Evolutionary conservation across 1,140 invertebrate species (phyloP).

Genomic region (Macrotrachela quadricornifera): DNA sequence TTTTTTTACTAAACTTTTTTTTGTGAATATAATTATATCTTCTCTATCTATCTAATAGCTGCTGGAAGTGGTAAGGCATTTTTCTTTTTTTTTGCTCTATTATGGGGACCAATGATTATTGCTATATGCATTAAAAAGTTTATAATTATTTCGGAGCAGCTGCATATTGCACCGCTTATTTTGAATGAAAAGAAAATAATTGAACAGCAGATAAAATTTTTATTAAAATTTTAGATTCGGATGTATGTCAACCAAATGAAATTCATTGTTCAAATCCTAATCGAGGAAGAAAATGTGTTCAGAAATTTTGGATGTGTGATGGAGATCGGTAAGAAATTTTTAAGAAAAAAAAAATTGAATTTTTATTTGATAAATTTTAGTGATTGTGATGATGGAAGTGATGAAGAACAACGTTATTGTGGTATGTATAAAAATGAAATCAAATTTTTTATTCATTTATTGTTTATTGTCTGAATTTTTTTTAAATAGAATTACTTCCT

Average conservation of each 20-base stretch:
- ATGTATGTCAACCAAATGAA: constrained; percentile 6
- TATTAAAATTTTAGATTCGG: not conserved
- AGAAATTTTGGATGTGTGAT: constrained; percentile 76
- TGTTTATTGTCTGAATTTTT: too few species aligned
- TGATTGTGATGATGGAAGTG: constrained; percentile 71
- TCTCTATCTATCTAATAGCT: not conserved
- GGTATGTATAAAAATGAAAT: not conserved
- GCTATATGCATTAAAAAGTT: too few species aligned
- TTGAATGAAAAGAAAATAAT: too few species aligned
- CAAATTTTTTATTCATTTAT: constrained; percentile 10
- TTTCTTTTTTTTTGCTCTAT: too few species aligned
- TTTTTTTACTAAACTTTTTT: not conserved
- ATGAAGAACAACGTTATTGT: constrained; percentile 17
- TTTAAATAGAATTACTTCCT: not conserved
- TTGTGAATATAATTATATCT: not conserved
- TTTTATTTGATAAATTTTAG: constrained; percentile 22
- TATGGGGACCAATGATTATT: too few species aligned
- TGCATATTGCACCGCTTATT: too few species aligned
- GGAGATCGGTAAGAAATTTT: constrained; percentile 34
- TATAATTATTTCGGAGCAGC: too few species aligned
- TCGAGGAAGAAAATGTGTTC: constrained; percentile 40
- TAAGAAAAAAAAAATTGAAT: too few species aligned
- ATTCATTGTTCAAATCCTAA: not conserved
- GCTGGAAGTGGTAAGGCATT: not conserved
- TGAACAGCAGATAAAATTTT: not conserved